Evolutionary conservation across 2,888 invertebrate genomes (phyloP), one percentile per base, ranked within the genome.

Genomic region (Trissoscelio sp.): DNA sequence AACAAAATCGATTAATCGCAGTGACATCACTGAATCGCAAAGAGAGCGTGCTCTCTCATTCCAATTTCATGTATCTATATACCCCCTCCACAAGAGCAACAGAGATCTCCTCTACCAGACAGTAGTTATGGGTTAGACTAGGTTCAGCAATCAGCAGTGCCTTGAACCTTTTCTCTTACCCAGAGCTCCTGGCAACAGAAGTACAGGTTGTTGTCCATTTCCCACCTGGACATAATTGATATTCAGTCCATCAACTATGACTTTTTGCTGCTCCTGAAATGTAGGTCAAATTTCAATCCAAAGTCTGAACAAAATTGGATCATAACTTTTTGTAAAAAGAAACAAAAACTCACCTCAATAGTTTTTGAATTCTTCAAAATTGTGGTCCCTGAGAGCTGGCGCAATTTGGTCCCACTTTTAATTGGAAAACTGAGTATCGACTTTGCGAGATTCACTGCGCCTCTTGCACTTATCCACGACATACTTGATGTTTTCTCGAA

Each of bases 121-220:
- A 31, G 1, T 31, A 31, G 1, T 3, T 31, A 9, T 31, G 31
- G 31, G 31, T 31, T 31, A 31, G 31, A 31, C 7, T 31, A 31
- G 31, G 31, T 31, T 31, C 4, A 31, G n/a, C n/a, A n/a, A n/a
- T n/a, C n/a, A n/a, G n/a, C n/a, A 31, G 3, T 6, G 31, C 9
- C 6, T 31, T 31, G 1, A 3, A 31, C 31, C 31, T 0, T 3
- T 7, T 7, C 2, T 44, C 85, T 88, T 88, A 93, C 93, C 97
- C 28, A 97, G 89, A 0, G 96, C 96, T 39, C 97, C 97, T 0
- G 97, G 97, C 88, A 97, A 92, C 77, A 96, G 93, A 3, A 97
- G 90, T 0, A 97, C 89, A 20, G 92, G 88, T 84, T 92, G 92
- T 46, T 93, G 91, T n/a, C 93, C 94, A 31, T 77, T 88, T n/a